Conservation (phyloP, 35 echinoderm and acorn worm genomes). For the Hemicentrotus pulcherrimus region DNA sequence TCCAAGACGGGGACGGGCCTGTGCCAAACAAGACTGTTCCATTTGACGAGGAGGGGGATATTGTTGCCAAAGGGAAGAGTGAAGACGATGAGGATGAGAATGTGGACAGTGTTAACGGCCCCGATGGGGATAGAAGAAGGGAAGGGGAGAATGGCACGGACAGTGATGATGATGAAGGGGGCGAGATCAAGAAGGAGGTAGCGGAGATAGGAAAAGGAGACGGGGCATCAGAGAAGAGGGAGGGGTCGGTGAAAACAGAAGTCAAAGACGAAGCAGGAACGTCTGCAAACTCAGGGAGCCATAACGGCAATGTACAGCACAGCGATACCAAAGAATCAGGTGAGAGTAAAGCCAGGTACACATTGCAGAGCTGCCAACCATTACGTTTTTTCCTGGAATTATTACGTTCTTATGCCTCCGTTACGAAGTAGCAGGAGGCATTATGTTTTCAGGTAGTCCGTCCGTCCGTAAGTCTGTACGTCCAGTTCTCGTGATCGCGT, state of each 20-base stretch:
- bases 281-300: constrained; percentile 32
- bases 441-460: too few species aligned
- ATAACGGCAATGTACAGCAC: constrained; percentile 27
- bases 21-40: constrained; percentile 49
- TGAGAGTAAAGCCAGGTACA: too few species aligned
- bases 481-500: too few species aligned
- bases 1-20: constrained; percentile 19
- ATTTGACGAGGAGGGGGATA: constrained; percentile 53
- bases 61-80: neutral
- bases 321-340: constrained; percentile 22
- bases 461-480: too few species aligned
- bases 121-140: constrained; percentile 45
- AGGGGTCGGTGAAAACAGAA: neutral
- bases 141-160: constrained; percentile 43
- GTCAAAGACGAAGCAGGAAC: constrained; percentile 25
- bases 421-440: too few species aligned
- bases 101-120: constrained; percentile 40
- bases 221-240: neutral
- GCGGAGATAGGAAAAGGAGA: neutral
- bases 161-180: constrained; percentile 45
- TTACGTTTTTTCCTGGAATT: too few species aligned
- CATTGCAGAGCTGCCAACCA: too few species aligned
- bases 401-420: too few species aligned
- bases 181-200: neutral
- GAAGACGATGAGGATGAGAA: constrained; percentile 9